Evolutionary conservation across 2,888 invertebrate species (phyloP), one percentile per base, ranked within the genome.

Genomic region (Hydrotaea cyrtoneurina): DNA sequence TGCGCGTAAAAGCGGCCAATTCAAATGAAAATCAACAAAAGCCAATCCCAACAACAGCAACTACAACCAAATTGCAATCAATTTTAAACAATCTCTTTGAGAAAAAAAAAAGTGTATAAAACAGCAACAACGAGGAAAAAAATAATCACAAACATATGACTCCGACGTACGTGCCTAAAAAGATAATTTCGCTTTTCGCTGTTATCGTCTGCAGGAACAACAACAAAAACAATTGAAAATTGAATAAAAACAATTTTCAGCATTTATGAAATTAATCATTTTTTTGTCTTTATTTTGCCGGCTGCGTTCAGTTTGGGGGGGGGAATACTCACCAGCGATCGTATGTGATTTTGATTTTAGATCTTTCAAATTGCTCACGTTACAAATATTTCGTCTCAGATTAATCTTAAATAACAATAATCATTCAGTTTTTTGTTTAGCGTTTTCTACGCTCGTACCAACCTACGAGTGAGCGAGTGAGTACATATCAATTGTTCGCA

Each of bases 11-110:
- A 53, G 23, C 73, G 81, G 74, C 46, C 46, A 46, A 73, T 43
- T 73, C 53, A 75, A 69, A 75, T 75, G 69, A 26, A 69, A 72
- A 46, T 46, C 23, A 2, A 21, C 23, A 23, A n/a, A 31, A 55
- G 50, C 73, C 78, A 71, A 78, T 1, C 39, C 8, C 74, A 55
- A 19, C 13, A 50, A 53, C 10, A 50, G 10, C 15, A 50, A 59
- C 62, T 69, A 73, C 66, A 80, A 73, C 57, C n/a, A 71, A 71
- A 78, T 74, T 75, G 78, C 80, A 72, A 75, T 74, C 72, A 80
- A 78, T 74, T 73, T 50, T 74, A 26, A 8, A 50, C 19, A 59
- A 57, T 73, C 59, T 46, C 64, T 36, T 77, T 66, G 66, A 62
- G 11, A 74, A 69, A 80, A 69, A 69, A 57, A 77, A 69, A 59